A percentile compares a stretch with the other conserved stretches of the same genome.
Evolutionary conservation across 2,113 vertebrate genomes (phyloP).

Genomic region (Rhynchomys soricoides): DNA sequence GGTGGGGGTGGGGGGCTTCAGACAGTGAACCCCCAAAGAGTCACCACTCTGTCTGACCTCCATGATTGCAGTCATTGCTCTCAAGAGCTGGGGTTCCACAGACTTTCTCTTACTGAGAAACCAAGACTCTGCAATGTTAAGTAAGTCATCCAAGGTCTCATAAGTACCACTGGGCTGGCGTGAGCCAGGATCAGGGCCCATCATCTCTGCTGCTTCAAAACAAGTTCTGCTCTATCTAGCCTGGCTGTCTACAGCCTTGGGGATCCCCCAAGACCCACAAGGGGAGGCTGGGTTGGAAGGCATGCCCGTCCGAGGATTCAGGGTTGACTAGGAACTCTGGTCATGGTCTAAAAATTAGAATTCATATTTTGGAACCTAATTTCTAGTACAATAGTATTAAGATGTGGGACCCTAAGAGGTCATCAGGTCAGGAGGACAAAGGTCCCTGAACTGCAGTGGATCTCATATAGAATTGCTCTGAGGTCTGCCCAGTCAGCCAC

Average conservation of each 20-base stretch:
- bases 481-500: neutral
- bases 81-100: neutral
- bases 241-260: accelerated
- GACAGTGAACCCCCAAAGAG: neutral
- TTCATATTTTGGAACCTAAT: neutral
- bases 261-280: accelerated
- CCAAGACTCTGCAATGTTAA: neutral
- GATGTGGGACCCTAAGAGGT: neutral
- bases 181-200: no score
- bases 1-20: neutral
- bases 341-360: neutral
- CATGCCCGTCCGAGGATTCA: neutral
- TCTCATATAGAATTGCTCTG: neutral
- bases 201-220: no score
- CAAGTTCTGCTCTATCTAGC: accelerated
- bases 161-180: neutral
- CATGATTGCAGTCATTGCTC: no score
- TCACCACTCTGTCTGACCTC: neutral
- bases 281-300: neutral
- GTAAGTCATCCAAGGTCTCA: neutral
- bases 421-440: neutral
- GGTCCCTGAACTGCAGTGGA: neutral
- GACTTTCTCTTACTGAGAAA: neutral
- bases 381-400: neutral
- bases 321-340: no score